Conservation (phyloP, 2,113 vertebrate species). For the Clarias batrachus region DNA sequence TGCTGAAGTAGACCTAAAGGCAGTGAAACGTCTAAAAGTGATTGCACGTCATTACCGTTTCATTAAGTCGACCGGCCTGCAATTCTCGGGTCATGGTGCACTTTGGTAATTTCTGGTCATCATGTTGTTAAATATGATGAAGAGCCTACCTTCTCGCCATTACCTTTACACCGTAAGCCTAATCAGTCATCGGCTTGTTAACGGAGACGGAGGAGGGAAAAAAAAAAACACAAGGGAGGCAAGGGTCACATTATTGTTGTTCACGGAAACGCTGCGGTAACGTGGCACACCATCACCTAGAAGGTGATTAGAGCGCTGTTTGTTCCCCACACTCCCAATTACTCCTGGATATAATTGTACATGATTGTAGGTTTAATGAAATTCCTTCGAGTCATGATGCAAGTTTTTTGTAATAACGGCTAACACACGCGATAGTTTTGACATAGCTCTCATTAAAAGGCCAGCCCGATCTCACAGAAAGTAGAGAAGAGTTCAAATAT, state of each 20-base stretch:
- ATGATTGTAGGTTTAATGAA: background rate
- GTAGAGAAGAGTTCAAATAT: background rate
- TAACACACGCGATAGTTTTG: background rate
- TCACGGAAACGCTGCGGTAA: slow-evolving; percentile 18
- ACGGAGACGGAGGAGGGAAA: background rate
- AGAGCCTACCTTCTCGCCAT: slow-evolving; percentile 20
- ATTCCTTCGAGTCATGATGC: background rate
- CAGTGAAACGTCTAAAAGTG: slow-evolving; percentile 26
- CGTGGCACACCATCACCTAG: background rate
- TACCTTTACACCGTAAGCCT: background rate
- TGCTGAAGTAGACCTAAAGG: slow-evolving; percentile 31
- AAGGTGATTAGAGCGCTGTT: background rate
- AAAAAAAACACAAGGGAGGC: background rate
- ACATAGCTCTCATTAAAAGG: background rate
- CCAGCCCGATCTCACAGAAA: background rate
- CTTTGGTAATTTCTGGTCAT: slow-evolving; percentile 41
- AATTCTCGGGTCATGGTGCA: slow-evolving; percentile 27
- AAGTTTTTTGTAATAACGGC: background rate
- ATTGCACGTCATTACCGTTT: slow-evolving; percentile 42
- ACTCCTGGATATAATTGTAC: background rate
- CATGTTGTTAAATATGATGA: slow-evolving; percentile 44
- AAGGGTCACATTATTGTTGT: slow-evolving; percentile 9
- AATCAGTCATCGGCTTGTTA: slow-evolving; percentile 29
- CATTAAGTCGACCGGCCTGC: slow-evolving; percentile 40
- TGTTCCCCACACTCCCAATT: background rate